Evolutionary conservation across 2,888 invertebrate genomes (phyloP).

Genomic region (Eupsilia transversa): DNA sequence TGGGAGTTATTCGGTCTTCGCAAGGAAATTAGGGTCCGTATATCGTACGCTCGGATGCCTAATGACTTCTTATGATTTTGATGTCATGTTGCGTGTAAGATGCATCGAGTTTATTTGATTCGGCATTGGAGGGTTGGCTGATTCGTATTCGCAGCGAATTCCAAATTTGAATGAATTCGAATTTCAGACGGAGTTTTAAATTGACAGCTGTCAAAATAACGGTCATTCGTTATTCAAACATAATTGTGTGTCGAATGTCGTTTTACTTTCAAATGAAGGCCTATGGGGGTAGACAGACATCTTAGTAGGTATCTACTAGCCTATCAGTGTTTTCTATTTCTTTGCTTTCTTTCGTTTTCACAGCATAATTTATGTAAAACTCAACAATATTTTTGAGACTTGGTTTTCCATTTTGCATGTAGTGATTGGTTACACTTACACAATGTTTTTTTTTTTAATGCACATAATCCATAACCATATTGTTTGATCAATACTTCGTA

Average conservation of each 20-base stretch:
- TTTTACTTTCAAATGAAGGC: slow-evolving; percentile 56
- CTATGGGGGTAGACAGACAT: slow-evolving; percentile 25
- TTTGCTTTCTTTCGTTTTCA: background rate
- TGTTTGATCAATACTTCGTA: no score
- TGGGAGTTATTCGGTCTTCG: slow-evolving; percentile 81
- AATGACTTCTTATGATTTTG: slow-evolving; percentile 90
- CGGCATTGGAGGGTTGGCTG: slow-evolving; percentile 76
- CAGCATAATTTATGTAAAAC: slow-evolving; percentile 4
- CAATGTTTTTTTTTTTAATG: no score
- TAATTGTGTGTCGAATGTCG: slow-evolving; percentile 58
- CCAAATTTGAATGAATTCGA: slow-evolving; percentile 67
- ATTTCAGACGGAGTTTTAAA: slow-evolving; percentile 55
- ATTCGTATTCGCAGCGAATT: slow-evolving; percentile 72
- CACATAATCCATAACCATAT: no score
- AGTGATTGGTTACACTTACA: background rate
- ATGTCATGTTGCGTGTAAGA: slow-evolving; percentile 87
- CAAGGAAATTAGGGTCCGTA: slow-evolving; percentile 84
- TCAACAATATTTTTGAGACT: slow-evolving; percentile 1
- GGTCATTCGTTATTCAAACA: slow-evolving; percentile 65
- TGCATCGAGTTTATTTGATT: slow-evolving; percentile 82
- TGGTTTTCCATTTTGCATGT: background rate
- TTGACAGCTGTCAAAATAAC: slow-evolving; percentile 68
- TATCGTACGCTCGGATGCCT: slow-evolving; percentile 83
- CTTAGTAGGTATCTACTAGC: background rate
- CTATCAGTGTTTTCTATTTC: background rate